phyloP scores from a whole-genome alignment of 2,888 invertebrate species.

The Willowsia nigromaculata region DNA sequence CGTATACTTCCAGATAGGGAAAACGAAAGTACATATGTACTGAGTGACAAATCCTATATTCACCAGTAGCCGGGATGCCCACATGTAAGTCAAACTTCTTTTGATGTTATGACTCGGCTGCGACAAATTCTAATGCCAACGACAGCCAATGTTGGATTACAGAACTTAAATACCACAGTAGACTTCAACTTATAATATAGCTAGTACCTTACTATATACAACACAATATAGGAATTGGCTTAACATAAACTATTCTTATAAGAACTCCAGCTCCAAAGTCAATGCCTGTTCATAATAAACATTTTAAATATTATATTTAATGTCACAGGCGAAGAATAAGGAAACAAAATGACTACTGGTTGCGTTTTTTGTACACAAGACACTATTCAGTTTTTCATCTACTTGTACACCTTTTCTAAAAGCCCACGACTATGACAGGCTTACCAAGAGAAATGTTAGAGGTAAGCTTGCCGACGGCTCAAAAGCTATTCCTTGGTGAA shows the following conservation, averaged over 20 bases:
- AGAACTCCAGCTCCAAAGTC: too few relatives aligned
- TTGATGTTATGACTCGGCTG: not conserved
- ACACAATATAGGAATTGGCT: too few relatives aligned
- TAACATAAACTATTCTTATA: too few relatives aligned
- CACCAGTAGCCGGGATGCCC: not conserved
- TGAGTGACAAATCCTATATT: not conserved
- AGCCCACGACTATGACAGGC: conserved; percentile 8
- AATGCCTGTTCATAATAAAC: too few relatives aligned
- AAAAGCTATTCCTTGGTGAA: not conserved
- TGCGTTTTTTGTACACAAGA: too few relatives aligned
- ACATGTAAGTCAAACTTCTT: not conserved
- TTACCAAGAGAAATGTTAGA: conserved; percentile 18
- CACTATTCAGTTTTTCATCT: too few relatives aligned
- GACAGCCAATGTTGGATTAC: not conserved
- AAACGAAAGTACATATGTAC: too few relatives aligned
- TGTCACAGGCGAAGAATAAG: not conserved
- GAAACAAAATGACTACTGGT: not conserved
- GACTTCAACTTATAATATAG: too few relatives aligned
- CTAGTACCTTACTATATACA: too few relatives aligned
- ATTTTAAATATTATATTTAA: too few relatives aligned
- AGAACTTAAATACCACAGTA: too few relatives aligned
- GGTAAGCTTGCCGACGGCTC: conserved; percentile 24
- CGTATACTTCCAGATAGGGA: too few relatives aligned
- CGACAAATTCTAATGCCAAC: not conserved
- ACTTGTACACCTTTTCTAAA: not conserved